Evolutionary conservation across 2,113 vertebrate genomes (phyloP).

Genomic region (Pedetes capensis): DNA sequence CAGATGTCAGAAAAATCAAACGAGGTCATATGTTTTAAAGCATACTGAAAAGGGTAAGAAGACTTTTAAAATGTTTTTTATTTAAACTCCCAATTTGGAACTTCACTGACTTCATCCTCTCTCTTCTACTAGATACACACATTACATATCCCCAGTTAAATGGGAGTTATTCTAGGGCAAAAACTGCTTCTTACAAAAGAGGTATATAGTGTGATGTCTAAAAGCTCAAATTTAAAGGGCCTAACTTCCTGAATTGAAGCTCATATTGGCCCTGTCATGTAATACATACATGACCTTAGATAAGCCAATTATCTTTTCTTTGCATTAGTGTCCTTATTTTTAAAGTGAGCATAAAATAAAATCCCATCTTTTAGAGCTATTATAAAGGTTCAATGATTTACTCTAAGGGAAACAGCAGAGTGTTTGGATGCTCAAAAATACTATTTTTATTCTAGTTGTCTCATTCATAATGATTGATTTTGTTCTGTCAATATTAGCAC

Average conservation of each 20-base stretch:
- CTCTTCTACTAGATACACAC: not conserved
- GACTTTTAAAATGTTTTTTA: conserved; percentile 25
- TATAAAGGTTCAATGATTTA: not conserved
- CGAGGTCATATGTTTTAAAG: not conserved
- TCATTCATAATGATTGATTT: not conserved
- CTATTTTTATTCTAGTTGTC: not conserved
- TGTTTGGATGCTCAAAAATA: not conserved
- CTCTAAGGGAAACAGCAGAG: not conserved
- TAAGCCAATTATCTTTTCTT: not conserved
- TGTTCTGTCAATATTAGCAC: not conserved
- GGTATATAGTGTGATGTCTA: not conserved
- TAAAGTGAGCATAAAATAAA: not conserved
- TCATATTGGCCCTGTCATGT: not conserved
- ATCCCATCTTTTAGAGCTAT: not conserved
- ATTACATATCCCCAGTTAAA: not conserved
- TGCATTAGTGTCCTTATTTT: not conserved
- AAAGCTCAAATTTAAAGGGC: not conserved
- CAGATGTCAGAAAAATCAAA: not conserved
- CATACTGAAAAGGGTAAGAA: not conserved
- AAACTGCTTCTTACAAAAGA: not conserved
- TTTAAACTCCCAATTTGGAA: not conserved
- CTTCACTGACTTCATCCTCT: not conserved
- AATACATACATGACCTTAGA: not conserved
- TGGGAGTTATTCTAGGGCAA: not conserved
- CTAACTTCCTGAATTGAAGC: not conserved